A percentile compares a stretch with the other conserved stretches of the same genome.
Evolutionary conservation across 2,888 invertebrate species (phyloP).

Genomic region (Orgyia antiqua): DNA sequence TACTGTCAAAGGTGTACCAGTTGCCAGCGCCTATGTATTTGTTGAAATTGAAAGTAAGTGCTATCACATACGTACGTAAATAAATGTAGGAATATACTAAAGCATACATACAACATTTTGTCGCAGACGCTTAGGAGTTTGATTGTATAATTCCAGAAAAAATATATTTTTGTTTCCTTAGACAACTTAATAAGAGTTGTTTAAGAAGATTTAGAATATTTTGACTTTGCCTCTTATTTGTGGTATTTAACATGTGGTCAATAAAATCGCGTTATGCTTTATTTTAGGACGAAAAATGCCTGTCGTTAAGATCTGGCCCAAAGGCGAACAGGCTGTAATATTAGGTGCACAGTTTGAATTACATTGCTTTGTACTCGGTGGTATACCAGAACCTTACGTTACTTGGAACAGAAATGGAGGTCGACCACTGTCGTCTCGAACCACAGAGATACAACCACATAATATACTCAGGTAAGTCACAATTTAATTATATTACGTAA

Average conservation of each 20-base stretch:
- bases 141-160: too few species aligned
- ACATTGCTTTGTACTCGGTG: conserved; percentile 86
- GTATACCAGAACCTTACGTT: conserved; percentile 87
- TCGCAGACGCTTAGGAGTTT: too few species aligned
- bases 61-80: too few species aligned
- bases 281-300: conserved; percentile 87
- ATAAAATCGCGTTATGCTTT: too few species aligned
- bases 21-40: conserved; percentile 82
- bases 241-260: too few species aligned
- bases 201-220: too few species aligned
- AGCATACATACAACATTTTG: too few species aligned
- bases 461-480: conserved; percentile 84
- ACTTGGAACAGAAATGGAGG: conserved; percentile 88
- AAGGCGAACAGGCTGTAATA: conserved; percentile 78
- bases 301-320: conserved; percentile 86
- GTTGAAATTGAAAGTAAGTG: conserved; percentile 93
- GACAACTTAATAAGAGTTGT: too few species aligned
- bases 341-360: conserved; percentile 84
- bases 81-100: too few species aligned
- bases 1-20: conserved; percentile 73
- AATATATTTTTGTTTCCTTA: too few species aligned
- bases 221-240: too few species aligned
- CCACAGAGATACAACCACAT: conserved; percentile 80
- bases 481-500: too few species aligned
- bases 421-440: conserved; percentile 79